Conservation (phyloP, 2,888 invertebrate species). For the Tipula confusa region DNA sequence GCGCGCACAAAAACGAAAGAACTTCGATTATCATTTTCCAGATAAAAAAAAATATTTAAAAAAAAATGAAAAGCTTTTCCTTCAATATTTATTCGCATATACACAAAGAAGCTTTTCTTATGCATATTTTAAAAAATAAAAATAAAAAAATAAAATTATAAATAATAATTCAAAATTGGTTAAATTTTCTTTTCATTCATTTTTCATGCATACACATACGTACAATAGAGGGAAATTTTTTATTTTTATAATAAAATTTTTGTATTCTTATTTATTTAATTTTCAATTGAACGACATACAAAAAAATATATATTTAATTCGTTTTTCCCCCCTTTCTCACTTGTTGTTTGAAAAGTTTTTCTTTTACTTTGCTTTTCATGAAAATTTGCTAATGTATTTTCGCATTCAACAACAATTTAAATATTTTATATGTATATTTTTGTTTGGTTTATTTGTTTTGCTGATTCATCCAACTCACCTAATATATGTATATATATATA, state of each 20-base stretch:
- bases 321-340: neutral
- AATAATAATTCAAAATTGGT: neutral
- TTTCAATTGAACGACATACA: constrained; percentile 7
- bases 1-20: neutral
- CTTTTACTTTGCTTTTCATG: neutral
- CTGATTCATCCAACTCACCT: neutral
- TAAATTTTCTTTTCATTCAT: constrained; percentile 12
- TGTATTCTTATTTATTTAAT: neutral
- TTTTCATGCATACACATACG: neutral
- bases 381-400: constrained; percentile 15
- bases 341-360: constrained; percentile 7
- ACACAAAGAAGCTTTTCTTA: constrained; percentile 12
- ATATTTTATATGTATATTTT: neutral
- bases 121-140: neutral
- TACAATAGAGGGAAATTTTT: neutral
- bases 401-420: neutral
- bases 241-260: neutral
- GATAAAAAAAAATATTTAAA: neutral
- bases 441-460: constrained; percentile 5
- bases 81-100: neutral
- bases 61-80: neutral
- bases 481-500: neutral
- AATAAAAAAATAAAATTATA: neutral
- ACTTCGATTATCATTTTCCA: neutral
- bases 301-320: neutral